A percentile compares a stretch with the other conserved stretches of the same genome.
phyloP scores from a whole-genome alignment of 2,797 vertebrate species.

The Tokudaia tokunoshimensis region DNA sequence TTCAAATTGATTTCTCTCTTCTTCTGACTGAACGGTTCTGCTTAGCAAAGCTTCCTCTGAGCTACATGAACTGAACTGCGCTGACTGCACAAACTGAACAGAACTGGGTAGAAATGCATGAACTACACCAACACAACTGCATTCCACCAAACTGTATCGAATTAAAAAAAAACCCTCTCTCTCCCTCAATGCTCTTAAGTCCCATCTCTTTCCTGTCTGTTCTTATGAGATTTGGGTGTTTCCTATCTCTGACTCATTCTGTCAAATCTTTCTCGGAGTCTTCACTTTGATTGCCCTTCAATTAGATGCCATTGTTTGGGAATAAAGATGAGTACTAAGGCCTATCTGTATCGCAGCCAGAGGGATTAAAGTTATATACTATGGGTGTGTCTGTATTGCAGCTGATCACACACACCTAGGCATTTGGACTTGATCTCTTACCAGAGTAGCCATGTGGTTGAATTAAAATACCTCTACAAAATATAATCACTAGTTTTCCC shows the following conservation, averaged over 20 bases:
- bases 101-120: background rate
- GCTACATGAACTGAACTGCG: background rate
- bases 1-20: background rate
- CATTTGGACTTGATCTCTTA: too few relatives aligned
- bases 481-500: background rate
- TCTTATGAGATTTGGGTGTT: background rate
- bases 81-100: background rate
- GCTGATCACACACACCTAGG: background rate
- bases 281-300: too few relatives aligned
- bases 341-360: background rate
- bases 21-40: too few relatives aligned
- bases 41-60: too few relatives aligned
- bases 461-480: background rate
- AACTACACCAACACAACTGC: background rate
- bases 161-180: background rate
- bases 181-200: background rate
- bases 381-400: background rate
- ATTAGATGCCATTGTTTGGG: too few relatives aligned
- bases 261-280: background rate
- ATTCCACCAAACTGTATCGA: background rate
- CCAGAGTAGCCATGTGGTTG: too few relatives aligned
- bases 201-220: background rate
- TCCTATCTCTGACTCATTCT: background rate
- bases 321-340: too few relatives aligned
- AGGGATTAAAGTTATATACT: background rate